A percentile compares a stretch with the other conserved stretches of the same genome.
phyloP scores from a whole-genome alignment of 1,140 invertebrate genomes.

The Euborellia annulipes region DNA sequence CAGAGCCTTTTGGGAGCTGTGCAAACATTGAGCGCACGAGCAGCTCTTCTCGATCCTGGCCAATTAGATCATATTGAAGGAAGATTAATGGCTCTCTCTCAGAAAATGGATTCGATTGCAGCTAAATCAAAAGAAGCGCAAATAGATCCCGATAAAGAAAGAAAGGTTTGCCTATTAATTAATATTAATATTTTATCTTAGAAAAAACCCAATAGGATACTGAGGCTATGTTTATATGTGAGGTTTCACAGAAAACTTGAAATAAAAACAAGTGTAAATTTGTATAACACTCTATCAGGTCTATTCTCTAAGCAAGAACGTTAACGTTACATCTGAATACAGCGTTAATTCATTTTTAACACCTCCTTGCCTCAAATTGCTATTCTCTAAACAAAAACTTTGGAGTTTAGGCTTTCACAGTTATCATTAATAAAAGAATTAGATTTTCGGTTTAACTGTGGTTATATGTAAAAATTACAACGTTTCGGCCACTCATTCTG shows the following conservation, averaged over 20 bases:
- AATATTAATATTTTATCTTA: background rate
- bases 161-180: constrained; percentile 38
- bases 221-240: no score
- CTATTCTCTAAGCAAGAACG: no score
- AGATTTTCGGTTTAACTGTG: no score
- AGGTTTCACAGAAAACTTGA: background rate
- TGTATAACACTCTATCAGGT: background rate
- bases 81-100: constrained; percentile 48
- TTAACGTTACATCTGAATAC: no score
- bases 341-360: no score
- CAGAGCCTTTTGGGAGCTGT: constrained; percentile 48
- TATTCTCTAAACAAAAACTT: no score
- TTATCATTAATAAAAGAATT: no score
- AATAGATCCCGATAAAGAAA: constrained; percentile 57
- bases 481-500: no score
- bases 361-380: no score
- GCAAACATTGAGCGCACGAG: constrained; percentile 53
- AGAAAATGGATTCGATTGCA: constrained; percentile 58
- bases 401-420: no score
- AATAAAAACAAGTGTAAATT: background rate
- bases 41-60: constrained; percentile 58
- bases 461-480: no score
- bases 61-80: constrained; percentile 72
- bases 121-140: constrained; percentile 44
- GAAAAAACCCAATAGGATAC: background rate